These are phyloP conservation scores for Charaxes varanes DNA, from an alignment of 1,140 invertebrate genomes.

Conservation along the genomic window DNA sequence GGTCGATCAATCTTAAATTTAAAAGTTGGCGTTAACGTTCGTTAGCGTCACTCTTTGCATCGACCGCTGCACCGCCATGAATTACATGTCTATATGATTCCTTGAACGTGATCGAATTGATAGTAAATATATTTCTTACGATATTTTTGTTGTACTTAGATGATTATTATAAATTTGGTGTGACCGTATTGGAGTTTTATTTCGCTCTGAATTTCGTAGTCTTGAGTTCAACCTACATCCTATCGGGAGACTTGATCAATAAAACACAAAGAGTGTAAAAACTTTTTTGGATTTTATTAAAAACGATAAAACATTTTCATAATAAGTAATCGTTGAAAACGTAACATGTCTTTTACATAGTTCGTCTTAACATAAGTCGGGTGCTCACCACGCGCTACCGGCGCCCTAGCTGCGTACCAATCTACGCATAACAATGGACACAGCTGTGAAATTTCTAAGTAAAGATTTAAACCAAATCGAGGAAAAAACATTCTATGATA, in stretches of 20 bases:
- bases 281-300: slow-evolving; percentile 56
- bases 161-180: slow-evolving; percentile 4
- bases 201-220: too few species aligned
- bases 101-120: slow-evolving; percentile 1
- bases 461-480: too few species aligned
- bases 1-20: too few species aligned
- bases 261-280: slow-evolving; percentile 21
- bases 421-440: too few species aligned
- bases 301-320: slow-evolving; percentile 62
- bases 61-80: too few species aligned
- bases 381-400: slow-evolving; percentile 5
- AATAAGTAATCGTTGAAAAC: slow-evolving; percentile 52
- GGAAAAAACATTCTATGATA: too few species aligned
- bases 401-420: too few species aligned
- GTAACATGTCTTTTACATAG: slow-evolving; percentile 43
- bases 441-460: too few species aligned
- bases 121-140: slow-evolving; percentile 4
- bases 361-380: slow-evolving; percentile 21
- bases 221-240: neutral
- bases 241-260: neutral
- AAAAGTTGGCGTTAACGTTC: too few species aligned
- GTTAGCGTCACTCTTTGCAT: too few species aligned
- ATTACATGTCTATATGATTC: too few species aligned
- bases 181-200: slow-evolving; percentile 2
- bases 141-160: slow-evolving; percentile 5